Base-by-base conservation (phyloP, 1,140 invertebrate species). In the Lasaia peninsularis region DNA sequence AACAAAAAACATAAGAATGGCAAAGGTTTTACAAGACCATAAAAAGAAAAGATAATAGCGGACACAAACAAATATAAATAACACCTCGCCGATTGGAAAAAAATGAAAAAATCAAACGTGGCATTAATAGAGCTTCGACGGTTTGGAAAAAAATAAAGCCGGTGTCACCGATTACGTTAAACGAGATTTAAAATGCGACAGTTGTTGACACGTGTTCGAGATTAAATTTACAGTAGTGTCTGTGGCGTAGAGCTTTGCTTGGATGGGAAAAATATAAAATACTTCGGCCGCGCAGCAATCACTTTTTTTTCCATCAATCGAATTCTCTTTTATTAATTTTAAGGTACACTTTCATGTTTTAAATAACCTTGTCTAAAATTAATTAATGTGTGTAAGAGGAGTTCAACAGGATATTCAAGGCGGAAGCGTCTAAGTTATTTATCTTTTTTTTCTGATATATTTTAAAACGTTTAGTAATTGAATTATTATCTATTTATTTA, bases 151-250 rank as follows among this genome's bases (percentile, higher is more conserved):
- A 28, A 40, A 18, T 16, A 52, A 12, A 20, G 28, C 24, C 24
- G 51, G 32, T 53, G 60, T 54, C 60, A 62, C 51, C 60, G 56
- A 40, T 58, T 58, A 62, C 52, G 32, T 52, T 62, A 58, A 62
- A 58, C 60, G 20, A 32, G 51, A 32, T 54, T 58, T 54, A 53
- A 62, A 62, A 62, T 58, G 37, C 60, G 60, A 58, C 56, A 62
- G 51, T 50, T 48, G 51, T 55, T 57, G 54, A 62, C 60, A 57
- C 60, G 60, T 56, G 60, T 62, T 40, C 35, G 32, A 53, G 60
- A 57, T 62, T 58, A 54, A 28, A 52, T 62, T 49, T 62, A 62
- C 58, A 52, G 31, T 53, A 51, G 50, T 32, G 28, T 20, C 20
- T 31, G 5, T 18, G 24, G 16, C 48, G 11, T 24, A 21, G 58